Percentiles rank a stretch among this genome's conserved stretches.
phyloP scores from a whole-genome alignment of 2,113 vertebrate species.

The Rhinolophus ferrumequinum region DNA sequence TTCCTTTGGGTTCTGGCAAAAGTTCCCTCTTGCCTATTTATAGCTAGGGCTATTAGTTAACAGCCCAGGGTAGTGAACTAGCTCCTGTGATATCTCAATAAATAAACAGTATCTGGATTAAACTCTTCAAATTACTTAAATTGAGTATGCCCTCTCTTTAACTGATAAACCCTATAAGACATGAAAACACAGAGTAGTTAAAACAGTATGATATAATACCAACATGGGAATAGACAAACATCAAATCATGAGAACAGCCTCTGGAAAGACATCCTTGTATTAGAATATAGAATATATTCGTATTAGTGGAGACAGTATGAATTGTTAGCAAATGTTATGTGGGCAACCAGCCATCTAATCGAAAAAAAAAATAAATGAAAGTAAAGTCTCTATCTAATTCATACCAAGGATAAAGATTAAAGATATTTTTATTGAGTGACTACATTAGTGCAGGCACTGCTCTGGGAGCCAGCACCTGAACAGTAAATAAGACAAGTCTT shows the following conservation, averaged over 20 bases:
- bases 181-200: neutral
- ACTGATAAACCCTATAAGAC: neutral
- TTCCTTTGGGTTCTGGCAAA: neutral
- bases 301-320: neutral
- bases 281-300: neutral
- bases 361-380: neutral
- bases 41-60: neutral
- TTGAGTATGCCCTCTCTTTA: neutral
- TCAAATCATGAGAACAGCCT: neutral
- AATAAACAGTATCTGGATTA: neutral
- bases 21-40: neutral
- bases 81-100: neutral
- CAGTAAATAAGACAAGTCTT: neutral
- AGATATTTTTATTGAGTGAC: neutral
- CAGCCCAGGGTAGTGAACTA: neutral
- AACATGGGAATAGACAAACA: neutral
- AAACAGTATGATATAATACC: neutral
- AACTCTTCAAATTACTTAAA: conserved; percentile 5
- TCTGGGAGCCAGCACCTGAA: neutral
- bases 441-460: neutral
- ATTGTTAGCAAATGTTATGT: neutral
- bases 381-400: neutral
- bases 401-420: neutral
- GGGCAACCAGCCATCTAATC: neutral
- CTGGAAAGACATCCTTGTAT: neutral